phyloP scores from a whole-genome alignment of 2,113 vertebrate genomes.

The Phylloscopus trochilus region DNA sequence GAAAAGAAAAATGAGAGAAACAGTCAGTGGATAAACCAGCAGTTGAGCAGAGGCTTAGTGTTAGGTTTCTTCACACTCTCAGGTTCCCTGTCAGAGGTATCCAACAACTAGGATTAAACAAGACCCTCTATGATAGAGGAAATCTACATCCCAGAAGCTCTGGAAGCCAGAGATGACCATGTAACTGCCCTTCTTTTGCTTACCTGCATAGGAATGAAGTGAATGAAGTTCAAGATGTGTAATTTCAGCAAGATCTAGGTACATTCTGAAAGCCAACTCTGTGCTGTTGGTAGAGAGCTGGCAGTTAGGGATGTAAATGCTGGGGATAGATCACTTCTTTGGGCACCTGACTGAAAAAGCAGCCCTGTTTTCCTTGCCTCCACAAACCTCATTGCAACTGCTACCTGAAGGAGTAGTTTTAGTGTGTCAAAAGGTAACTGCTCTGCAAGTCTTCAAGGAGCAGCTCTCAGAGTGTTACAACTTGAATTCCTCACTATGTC shows the following conservation, averaged over 20 bases:
- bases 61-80: neutral
- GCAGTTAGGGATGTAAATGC: neutral
- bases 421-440: neutral
- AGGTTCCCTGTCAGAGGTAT: neutral
- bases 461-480: neutral
- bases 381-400: neutral
- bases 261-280: neutral
- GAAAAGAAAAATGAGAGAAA: neutral
- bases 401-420: neutral
- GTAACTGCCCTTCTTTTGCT: neutral
- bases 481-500: neutral
- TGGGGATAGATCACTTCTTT: neutral
- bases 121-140: neutral
- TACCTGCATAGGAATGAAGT: neutral
- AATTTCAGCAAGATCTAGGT: neutral
- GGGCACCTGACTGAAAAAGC: neutral
- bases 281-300: neutral
- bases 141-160: neutral
- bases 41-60: neutral
- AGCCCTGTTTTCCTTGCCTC: neutral
- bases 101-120: neutral
- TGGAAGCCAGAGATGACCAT: neutral
- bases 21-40: neutral
- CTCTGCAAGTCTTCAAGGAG: neutral
- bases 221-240: neutral